These are phyloP conservation scores for Heterotilapia buettikoferi DNA, from an alignment of 2,113 vertebrate genomes.

Conservation along the genomic window DNA sequence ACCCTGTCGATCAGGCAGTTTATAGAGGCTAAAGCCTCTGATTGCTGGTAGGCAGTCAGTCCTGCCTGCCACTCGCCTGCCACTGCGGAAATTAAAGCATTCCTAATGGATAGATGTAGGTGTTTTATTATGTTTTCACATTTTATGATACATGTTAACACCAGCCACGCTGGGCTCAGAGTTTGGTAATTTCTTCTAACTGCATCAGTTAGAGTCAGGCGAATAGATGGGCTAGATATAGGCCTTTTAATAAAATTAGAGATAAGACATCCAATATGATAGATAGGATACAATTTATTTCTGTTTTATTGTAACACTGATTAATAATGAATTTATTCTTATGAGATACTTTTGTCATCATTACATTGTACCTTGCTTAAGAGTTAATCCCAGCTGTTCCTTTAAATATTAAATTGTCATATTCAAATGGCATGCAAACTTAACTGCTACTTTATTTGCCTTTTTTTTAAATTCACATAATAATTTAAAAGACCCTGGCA, in stretches of 20 bases:
- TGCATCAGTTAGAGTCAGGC: slow-evolving; percentile 44
- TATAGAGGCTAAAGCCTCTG: slow-evolving; percentile 54
- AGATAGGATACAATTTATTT: slow-evolving; percentile 28
- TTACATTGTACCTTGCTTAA: neutral
- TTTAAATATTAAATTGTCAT: neutral
- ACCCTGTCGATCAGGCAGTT: slow-evolving; percentile 60
- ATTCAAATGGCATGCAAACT: neutral
- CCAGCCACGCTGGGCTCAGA: slow-evolving; percentile 16
- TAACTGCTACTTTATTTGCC: neutral
- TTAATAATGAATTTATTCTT: slow-evolving; percentile 8
- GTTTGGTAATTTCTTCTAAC: slow-evolving; percentile 43
- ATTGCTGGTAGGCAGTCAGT: slow-evolving; percentile 41
- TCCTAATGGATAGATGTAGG: slow-evolving; percentile 51
- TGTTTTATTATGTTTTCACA: slow-evolving; percentile 60
- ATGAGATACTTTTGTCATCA: neutral
- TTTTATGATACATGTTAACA: slow-evolving; percentile 65
- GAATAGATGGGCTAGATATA: slow-evolving; percentile 5
- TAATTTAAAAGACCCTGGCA: neutral
- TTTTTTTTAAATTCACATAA: neutral
- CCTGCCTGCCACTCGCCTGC: slow-evolving; percentile 51
- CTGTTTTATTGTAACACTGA: neutral
- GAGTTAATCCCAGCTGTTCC: neutral
- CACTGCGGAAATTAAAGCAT: slow-evolving; percentile 48
- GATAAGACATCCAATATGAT: slow-evolving; percentile 23
- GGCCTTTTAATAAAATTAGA: slow-evolving; percentile 44